Evolutionary conservation across 2,113 vertebrate species (phyloP), one percentile per base, ranked within the genome.

Genomic region (Himantopus leucocephalus): DNA sequence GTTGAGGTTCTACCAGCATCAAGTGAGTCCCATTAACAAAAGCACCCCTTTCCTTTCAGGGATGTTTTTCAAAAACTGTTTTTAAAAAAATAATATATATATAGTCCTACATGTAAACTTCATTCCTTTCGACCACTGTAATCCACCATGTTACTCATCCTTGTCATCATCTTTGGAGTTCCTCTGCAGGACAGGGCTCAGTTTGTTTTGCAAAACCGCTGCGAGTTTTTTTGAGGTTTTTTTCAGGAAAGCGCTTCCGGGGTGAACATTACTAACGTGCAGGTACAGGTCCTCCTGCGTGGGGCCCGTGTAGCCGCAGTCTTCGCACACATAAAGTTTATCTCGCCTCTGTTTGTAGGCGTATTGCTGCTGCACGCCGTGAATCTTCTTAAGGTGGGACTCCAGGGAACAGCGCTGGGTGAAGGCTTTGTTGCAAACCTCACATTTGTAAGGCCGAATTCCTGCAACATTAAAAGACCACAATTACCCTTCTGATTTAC

Each of bases 321-420:
- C 98, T 92, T 99, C 99, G 1, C 99, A 99, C 41, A 99, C 98
- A 0, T 98, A 99, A 4, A 99, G 97, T 95, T 99, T 99, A 60
- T 98, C 98, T 22, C 99, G 96, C 34, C 98, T 97, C 73, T 99
- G 98, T 88, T 99, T 99, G 96, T 99, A 99, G 74, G 98, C 98
- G 0, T 98, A 99, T 24, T 98, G 98, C 93, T 99, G 99, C 96
- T 98, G 98, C 67, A 99, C 97, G 0, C 98, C 98, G 0, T 99
- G 99, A 50, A 99, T 99, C 96, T 99, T 99, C 96, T 98, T 98
- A 13, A 99, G 97, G 89, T 99, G 98, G 6, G 99, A 98, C 92
- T 99, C 99, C 88, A 99, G 95, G 10, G 99, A 99, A 41, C 99
- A 99, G 78, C 98, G 98, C 97, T 99, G 99, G 3, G 98, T 99